phyloP scores from a whole-genome alignment of 2,888 invertebrate species.

The Euphydryas editha region DNA sequence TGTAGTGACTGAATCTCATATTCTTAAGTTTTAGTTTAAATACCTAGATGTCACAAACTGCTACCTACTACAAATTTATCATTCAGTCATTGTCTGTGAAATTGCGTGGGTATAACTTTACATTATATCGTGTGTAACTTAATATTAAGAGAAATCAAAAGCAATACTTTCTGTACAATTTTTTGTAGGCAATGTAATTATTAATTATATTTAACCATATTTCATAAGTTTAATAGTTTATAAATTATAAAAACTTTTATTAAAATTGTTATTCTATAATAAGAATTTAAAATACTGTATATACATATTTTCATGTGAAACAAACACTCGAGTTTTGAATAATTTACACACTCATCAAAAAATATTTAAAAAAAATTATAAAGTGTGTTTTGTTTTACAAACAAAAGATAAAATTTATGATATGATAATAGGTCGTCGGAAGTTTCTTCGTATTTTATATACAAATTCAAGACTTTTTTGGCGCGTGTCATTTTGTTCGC shows the following conservation, averaged over 20 bases:
- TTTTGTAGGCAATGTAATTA: conserved; percentile 28
- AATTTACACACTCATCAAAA: neutral
- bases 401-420: no score
- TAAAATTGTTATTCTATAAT: conserved; percentile 27
- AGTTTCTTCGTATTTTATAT: no score
- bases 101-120: neutral
- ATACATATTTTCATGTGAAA: neutral
- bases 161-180: conserved; percentile 43
- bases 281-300: conserved; percentile 11
- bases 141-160: conserved; percentile 37
- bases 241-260: conserved; percentile 29
- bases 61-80: neutral
- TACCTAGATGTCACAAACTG: neutral
- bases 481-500: no score
- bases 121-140: conserved; percentile 15
- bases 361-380: neutral
- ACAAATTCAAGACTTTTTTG: no score
- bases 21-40: neutral
- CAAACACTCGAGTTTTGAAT: neutral
- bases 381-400: neutral
- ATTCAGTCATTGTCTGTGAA: conserved; percentile 3
- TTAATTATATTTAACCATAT: conserved; percentile 23
- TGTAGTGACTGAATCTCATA: neutral
- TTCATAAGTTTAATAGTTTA: conserved; percentile 28
- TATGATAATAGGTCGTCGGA: no score